phyloP scores from a whole-genome alignment of 1,140 invertebrate genomes.

The Psilanteris sp. region DNA sequence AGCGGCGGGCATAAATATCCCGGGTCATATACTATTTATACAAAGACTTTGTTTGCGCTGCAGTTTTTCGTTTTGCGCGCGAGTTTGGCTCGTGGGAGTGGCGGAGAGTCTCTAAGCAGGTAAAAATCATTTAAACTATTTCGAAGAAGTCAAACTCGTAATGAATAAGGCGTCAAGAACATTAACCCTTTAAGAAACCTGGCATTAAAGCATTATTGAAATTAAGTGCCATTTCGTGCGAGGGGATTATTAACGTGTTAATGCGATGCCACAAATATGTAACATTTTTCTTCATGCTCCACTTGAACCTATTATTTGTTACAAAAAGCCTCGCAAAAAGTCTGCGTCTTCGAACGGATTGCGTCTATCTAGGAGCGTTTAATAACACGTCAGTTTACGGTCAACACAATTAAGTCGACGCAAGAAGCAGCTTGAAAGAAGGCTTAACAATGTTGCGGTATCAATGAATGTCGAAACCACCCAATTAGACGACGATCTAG shows the following conservation, averaged over 20 bases:
- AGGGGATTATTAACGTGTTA: constrained; percentile 36
- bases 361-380: constrained; percentile 16
- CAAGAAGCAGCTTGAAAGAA: constrained; percentile 8
- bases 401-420: constrained; percentile 18
- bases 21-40: not conserved
- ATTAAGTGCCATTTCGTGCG: constrained; percentile 39
- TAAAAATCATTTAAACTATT: not conserved
- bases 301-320: constrained; percentile 30
- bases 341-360: constrained; percentile 2
- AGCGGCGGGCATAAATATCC: constrained; percentile 4
- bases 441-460: constrained; percentile 1
- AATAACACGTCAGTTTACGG: constrained; percentile 29
- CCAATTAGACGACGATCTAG: constrained; percentile 10
- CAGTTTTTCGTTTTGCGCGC: no score
- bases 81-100: no score
- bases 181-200: constrained; percentile 29
- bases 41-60: not conserved
- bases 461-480: not conserved
- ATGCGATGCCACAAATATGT: constrained; percentile 24
- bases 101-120: no score
- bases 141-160: constrained; percentile 1
- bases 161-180: constrained; percentile 29
- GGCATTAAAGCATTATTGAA: constrained; percentile 51
- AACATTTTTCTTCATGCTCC: constrained; percentile 6
- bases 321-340: constrained; percentile 14